Conservation (phyloP, 2,888 invertebrate species). For the Gibbula magus region DNA sequence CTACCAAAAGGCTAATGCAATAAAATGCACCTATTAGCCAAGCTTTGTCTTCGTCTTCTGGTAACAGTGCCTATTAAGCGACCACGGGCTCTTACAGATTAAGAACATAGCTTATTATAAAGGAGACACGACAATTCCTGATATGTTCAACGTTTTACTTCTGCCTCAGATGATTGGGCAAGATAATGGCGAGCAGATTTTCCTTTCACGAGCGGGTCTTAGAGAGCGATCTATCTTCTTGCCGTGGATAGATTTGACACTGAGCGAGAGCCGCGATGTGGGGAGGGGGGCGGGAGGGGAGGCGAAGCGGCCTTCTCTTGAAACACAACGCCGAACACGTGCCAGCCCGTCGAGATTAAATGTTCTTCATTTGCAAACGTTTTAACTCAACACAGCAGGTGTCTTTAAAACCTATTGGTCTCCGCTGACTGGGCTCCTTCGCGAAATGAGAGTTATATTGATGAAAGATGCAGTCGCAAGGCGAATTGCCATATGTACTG, state of each 20-base stretch:
- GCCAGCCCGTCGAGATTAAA: background rate
- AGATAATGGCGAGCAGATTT: background rate
- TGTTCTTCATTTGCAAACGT: conserved; percentile 4
- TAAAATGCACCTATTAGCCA: background rate
- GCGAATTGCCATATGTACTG: background rate
- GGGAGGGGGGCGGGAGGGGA: background rate
- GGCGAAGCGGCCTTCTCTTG: background rate
- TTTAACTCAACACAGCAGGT: background rate
- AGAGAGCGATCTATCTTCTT: background rate
- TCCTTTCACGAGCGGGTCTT: background rate
- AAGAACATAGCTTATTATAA: background rate
- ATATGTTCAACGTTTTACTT: background rate
- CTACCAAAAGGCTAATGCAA: background rate
- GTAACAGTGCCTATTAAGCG: background rate
- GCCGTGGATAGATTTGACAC: background rate
- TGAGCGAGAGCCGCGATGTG: background rate
- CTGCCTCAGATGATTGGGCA: background rate
- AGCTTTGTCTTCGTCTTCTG: background rate
- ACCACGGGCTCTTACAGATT: background rate
- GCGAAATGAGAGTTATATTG: background rate
- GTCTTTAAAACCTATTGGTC: background rate
- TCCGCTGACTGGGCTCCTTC: background rate
- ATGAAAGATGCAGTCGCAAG: background rate
- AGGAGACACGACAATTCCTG: background rate
- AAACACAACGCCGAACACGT: background rate